phyloP scores from a whole-genome alignment of 2,888 invertebrate genomes.

The Latheticus oryzae region DNA sequence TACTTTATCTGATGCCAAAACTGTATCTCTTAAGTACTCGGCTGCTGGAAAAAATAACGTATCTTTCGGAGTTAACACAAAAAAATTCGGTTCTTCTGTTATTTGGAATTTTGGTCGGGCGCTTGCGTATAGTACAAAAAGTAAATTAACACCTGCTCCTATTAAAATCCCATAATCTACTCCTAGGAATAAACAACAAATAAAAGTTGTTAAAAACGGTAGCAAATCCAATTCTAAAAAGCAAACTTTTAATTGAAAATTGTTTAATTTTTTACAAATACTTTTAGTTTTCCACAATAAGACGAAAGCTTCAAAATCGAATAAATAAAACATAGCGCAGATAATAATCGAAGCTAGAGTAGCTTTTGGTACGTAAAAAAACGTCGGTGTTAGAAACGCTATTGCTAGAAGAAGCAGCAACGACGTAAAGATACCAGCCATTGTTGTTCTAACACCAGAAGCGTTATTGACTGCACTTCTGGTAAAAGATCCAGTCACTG shows the following conservation, averaged over 20 bases:
- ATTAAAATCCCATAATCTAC: conserved; percentile 75
- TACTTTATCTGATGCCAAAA: conserved; percentile 57
- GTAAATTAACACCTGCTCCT: conserved; percentile 68
- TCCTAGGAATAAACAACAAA: conserved; percentile 71
- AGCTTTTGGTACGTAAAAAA: conserved; percentile 87
- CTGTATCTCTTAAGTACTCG: conserved; percentile 73
- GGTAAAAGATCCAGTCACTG: conserved; percentile 88
- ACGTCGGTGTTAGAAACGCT: conserved; percentile 81
- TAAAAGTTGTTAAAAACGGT: conserved; percentile 70
- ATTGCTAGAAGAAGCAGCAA: conserved; percentile 82
- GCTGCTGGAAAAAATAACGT: conserved; percentile 85
- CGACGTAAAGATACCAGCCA: conserved; percentile 80
- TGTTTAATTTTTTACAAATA: conserved; percentile 59
- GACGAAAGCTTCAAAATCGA: conserved; percentile 77
- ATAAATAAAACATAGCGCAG: conserved; percentile 87
- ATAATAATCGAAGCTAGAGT: conserved; percentile 90
- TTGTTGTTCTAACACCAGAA: conserved; percentile 86
- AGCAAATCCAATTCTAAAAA: conserved; percentile 72
- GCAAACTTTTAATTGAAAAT: conserved; percentile 40
- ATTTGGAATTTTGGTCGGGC: conserved; percentile 66
- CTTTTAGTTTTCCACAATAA: conserved; percentile 86
- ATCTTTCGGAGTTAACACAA: conserved; percentile 75
- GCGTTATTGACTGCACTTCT: conserved; percentile 92
- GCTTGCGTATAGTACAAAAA: conserved; percentile 68
- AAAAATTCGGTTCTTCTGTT: conserved; percentile 54